Base-by-base conservation (phyloP, 2,113 vertebrate species). In the Malurus cyaneus region DNA sequence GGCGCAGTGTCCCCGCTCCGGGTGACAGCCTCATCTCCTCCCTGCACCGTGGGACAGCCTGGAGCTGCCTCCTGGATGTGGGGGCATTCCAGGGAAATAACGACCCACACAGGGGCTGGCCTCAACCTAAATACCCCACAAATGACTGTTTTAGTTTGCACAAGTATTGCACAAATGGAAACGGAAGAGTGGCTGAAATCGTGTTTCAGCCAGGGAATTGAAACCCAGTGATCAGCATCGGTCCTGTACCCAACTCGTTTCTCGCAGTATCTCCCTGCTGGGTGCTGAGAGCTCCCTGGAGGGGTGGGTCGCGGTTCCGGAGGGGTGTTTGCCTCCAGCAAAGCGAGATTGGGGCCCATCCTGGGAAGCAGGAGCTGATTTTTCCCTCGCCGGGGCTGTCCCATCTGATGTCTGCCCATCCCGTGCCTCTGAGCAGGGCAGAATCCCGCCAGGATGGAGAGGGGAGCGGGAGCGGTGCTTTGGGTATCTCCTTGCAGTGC, bases 211-310 rank as follows among this genome's bases (percentile, higher is more conserved):
- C 2, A 2, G 66, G 67, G 60, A 79, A 14, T 9, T 25, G 69
- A 19, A 18, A 34, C 3, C 2, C 2, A 8, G 3, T 17, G 25
- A 70, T 15, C 19, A 23, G 18, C 69, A 16, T 7, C 1, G 0
- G 11, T 23, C 2, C 60, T 0, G 14, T 8, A 34, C 15, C 28
- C 26, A 4, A 3, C 2, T 12, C 24, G 0, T 11, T 26, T 14
- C 67, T 26, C 44, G 32, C 24, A 4, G 11, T 0, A 2, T 1
- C 2, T 3, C 11, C 18, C 57, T 49, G 18, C 29, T 23, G 81
- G 54, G 36, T 1, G 19, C 60, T n/a, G 32, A 5, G 32, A n/a
- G 66, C 14, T 77, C 52, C 23, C 70, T 9, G 0, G 9, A 49
- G 77, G 53, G 64, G 2, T 12, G 32, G 39, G 39, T 39, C 39